phyloP scores from a whole-genome alignment of 2,797 vertebrate species.

The Enteromius fasciolatus region DNA sequence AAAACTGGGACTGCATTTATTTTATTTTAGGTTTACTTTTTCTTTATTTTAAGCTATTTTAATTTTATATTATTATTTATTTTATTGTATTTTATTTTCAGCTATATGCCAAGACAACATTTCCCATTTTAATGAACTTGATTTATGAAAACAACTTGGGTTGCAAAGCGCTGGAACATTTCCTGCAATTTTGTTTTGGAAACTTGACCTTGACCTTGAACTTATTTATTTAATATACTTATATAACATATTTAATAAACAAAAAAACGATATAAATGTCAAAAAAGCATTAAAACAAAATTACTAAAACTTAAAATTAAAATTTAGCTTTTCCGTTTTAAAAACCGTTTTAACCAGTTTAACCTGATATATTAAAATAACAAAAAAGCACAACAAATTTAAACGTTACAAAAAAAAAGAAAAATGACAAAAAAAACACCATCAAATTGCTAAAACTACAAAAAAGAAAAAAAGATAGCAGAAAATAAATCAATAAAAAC shows the following conservation, averaged over 20 bases:
- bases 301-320: neutral
- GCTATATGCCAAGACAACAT: neutral
- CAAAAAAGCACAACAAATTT: neutral
- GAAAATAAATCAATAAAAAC: neutral
- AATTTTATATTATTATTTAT: neutral
- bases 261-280: neutral
- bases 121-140: neutral
- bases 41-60: neutral
- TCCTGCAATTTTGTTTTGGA: neutral
- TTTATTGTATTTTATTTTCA: neutral
- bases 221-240: no score
- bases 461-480: neutral
- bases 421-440: neutral
- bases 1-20: neutral
- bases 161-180: neutral
- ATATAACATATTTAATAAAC: neutral
- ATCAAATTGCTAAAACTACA: neutral
- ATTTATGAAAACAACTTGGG: neutral
- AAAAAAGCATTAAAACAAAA: neutral
- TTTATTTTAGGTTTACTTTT: neutral
- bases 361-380: neutral
- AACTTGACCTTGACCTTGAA: neutral
- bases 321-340: no score
- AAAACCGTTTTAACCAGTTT: neutral
- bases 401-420: neutral